Evolutionary conservation across 2,797 vertebrate species (phyloP).

Genomic region (Coranthus polyacanthus): DNA sequence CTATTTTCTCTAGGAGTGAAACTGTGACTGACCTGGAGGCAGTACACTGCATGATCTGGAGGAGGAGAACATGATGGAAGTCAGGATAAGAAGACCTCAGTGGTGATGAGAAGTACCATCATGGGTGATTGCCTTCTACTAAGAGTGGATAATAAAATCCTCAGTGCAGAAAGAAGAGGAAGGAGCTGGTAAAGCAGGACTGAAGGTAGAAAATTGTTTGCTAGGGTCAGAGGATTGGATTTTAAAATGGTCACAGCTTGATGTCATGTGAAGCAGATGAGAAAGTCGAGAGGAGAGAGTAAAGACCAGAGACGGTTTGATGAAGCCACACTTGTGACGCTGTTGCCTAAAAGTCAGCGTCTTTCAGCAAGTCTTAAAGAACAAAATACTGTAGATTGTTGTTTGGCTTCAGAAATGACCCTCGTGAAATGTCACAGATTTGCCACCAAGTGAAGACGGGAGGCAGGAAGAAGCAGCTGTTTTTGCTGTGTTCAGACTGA

Average conservation of each 20-base stretch:
- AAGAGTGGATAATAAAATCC: constrained; percentile 25
- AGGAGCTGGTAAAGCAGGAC: constrained; percentile 1
- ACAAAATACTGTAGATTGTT: too few species aligned
- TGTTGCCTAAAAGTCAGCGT: background rate
- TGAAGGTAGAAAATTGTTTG: background rate
- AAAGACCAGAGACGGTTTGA: background rate
- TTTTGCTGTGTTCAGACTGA: too few species aligned
- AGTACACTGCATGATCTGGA: constrained; percentile 13
- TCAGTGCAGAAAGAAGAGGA: constrained; percentile 10
- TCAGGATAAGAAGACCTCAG: constrained; percentile 7
- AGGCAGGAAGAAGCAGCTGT: too few species aligned
- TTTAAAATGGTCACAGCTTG: constrained; percentile 5
- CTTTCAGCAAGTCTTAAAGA: background rate
- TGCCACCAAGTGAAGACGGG: too few species aligned
- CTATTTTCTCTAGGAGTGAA: background rate
- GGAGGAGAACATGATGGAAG: constrained; percentile 16
- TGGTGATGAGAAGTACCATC: constrained; percentile 12
- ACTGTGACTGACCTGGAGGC: constrained; percentile 10
- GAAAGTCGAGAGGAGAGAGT: background rate
- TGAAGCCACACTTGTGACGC: background rate
- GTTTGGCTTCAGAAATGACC: background rate
- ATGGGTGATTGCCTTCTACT: constrained; percentile 29
- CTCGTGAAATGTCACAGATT: too few species aligned
- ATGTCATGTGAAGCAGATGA: constrained; percentile 6
- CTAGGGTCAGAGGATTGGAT: constrained; percentile 3